These are phyloP conservation scores for Netelia virgata DNA, from an alignment of 2,888 invertebrate genomes.

Conservation along the genomic window DNA sequence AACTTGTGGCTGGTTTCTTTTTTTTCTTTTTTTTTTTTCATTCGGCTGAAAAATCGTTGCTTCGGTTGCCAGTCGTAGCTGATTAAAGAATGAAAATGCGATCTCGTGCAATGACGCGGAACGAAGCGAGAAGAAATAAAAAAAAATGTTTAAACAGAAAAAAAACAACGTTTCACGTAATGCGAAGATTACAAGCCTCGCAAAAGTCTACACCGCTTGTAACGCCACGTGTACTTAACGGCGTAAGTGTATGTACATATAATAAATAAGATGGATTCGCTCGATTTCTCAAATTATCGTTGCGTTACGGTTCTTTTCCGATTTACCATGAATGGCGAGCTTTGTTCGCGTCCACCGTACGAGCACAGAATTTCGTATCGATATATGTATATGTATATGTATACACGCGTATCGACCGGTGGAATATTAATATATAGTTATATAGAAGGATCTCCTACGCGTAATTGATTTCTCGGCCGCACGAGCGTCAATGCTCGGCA, in stretches of 20 bases:
- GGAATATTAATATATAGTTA: not conserved
- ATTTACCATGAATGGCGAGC: slow-evolving; percentile 41
- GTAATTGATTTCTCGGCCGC: slow-evolving; percentile 49
- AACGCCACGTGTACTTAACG: slow-evolving; percentile 2
- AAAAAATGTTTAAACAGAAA: not conserved
- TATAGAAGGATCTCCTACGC: not conserved
- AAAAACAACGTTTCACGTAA: not conserved
- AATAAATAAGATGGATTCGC: slow-evolving; percentile 20
- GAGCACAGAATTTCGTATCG: not conserved
- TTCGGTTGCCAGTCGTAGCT: not conserved
- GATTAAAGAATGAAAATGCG: slow-evolving; percentile 26
- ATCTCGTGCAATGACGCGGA: not conserved
- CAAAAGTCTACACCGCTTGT: not conserved
- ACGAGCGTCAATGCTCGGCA: slow-evolving; percentile 10
- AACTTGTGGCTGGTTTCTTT: too few species aligned
- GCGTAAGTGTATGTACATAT: not conserved
- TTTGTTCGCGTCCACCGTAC: not conserved
- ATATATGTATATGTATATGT: not conserved
- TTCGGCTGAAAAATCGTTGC: too few species aligned
- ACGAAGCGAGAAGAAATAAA: not conserved
- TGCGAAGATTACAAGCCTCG: not conserved
- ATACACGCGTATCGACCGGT: not conserved
- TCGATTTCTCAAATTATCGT: slow-evolving; percentile 37
- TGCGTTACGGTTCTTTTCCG: slow-evolving; percentile 15
- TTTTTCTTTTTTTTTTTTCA: too few species aligned